Conservation (phyloP, 1,140 invertebrate species). For the Pseudomyrmex concolor region DNA sequence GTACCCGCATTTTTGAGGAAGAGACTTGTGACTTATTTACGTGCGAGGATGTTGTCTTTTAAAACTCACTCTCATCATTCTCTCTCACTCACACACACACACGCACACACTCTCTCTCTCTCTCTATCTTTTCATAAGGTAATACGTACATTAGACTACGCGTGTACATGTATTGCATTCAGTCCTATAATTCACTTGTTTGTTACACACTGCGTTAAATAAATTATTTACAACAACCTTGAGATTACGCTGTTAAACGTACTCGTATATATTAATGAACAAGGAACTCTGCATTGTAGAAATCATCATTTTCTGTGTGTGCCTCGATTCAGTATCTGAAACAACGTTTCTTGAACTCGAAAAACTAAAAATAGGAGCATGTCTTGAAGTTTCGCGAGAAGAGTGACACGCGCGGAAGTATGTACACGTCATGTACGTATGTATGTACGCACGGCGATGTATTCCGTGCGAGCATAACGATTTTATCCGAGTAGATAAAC, state of each 20-base stretch:
- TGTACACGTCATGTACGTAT: too few relatives aligned
- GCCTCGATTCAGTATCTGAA: slow-evolving; percentile 15
- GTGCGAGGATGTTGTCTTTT: slow-evolving; percentile 54
- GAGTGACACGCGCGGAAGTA: too few relatives aligned
- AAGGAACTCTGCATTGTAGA: slow-evolving; percentile 70
- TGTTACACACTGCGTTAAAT: slow-evolving; percentile 17
- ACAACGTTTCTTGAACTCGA: neutral
- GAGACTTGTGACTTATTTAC: slow-evolving; percentile 56
- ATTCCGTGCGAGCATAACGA: too few relatives aligned
- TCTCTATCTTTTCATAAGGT: slow-evolving; percentile 28
- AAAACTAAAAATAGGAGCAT: neutral
- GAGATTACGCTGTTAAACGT: slow-evolving; percentile 40
- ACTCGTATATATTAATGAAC: slow-evolving; percentile 26
- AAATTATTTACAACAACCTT: slow-evolving; percentile 58
- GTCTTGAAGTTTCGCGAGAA: neutral
- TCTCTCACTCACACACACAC: neutral
- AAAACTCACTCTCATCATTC: neutral
- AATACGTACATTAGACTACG: slow-evolving; percentile 8
- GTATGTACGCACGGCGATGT: too few relatives aligned
- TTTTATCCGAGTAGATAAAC: too few relatives aligned
- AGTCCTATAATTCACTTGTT: slow-evolving; percentile 24
- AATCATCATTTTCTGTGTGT: slow-evolving; percentile 23
- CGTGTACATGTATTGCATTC: slow-evolving; percentile 39
- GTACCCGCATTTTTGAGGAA: slow-evolving; percentile 41
- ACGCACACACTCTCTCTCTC: neutral